Evolutionary conservation across 2,113 vertebrate genomes (phyloP), one percentile per base, ranked within the genome.

Genomic region (Thermophis baileyi): DNA sequence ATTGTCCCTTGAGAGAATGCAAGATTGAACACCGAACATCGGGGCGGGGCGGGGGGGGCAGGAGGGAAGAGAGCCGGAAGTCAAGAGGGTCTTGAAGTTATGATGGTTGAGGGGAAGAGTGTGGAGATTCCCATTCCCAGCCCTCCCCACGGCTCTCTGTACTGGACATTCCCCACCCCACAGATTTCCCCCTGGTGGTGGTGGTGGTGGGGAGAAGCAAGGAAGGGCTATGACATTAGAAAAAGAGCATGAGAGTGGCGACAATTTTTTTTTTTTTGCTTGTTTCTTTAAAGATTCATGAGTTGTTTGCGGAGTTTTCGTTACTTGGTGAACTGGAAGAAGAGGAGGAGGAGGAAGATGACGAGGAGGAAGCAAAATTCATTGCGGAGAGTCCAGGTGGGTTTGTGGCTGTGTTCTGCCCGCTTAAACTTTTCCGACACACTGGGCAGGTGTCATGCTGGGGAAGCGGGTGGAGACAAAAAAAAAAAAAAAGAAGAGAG

Each of bases 361-460:
- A 98, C 0, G 99, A 99, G 0, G 99, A 99, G 0, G 99, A 98
- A 0, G 99, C 99, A 97, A 99, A 99, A 97, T 98, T 99, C 96
- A 99, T 98, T 90, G 98, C 98, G 6, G 98, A 98, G 97, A 99
- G 97, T 96, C 98, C 99, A 0, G 99, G 99, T 57, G 99, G 99
- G 95, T 99, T 98, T 69, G 98, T 99, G 97, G 99, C 99, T 24
- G 99, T 99, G 97, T 99, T 99, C 97, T 99, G 99, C 95, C 99
- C 99, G 0, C 98, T 99, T 94, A 99, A 97, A 95, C 99, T 99
- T 97, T 99, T 99, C 96, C 99, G 98, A 97, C 99, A 99, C 94
- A 99, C 99, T 0, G 99, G 99, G 97, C 99, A 99, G 6, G 99
- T 99, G 96, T 99, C 99, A 3, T 99, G 99, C 99, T 99, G 4